Base-by-base conservation (phyloP, 2,888 invertebrate species). In the Blastobasis adustella region DNA sequence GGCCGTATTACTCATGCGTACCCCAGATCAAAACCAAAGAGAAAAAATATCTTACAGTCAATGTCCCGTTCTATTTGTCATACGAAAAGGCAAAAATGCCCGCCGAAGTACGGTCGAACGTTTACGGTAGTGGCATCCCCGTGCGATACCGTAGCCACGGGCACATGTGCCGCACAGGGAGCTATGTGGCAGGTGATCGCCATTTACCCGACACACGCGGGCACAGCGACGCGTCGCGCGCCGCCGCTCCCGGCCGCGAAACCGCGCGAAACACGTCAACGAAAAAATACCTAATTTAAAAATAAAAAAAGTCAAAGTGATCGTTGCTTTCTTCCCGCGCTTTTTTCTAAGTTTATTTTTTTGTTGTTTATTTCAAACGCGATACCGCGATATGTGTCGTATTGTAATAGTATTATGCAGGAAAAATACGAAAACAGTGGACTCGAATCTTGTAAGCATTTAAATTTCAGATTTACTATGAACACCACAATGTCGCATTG, bases 121-220 rank as follows among this genome's bases (percentile, higher is more conserved):
- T 23, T 23, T 23, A 23, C 23, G 3, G 23, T 23, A 23, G 23
- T 23, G 40, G 39, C 10, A 48, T 49, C 66, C 52, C 63, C 62
- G 66, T 68, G 66, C 67, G 58, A 61, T 69, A 66, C 62, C 50
- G 6, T 23, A 23, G 23, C 23, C 52, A 37, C 55, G 55, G 57
- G 60, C 70, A 71, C 66, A 68, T 63, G 63, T 62, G 66, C 62
- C 55, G 68, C 70, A 71, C 82, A 78, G 78, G 83, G 79, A 23
- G 23, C 23, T 23, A 23, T 23, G 23, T 23, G 23, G 49, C 42
- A 50, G 53, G 65, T 71, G 69, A 63, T 60, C 69, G 82, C 77
- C 86, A 86, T 83, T 85, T 84, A 81, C 68, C 69, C 75, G 73
- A 77, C 77, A 76, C 74, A 70, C 86, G 82, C 76, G 77, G 81